Conservation (phyloP, 2,888 invertebrate species). For the Tiliacea aurago region DNA sequence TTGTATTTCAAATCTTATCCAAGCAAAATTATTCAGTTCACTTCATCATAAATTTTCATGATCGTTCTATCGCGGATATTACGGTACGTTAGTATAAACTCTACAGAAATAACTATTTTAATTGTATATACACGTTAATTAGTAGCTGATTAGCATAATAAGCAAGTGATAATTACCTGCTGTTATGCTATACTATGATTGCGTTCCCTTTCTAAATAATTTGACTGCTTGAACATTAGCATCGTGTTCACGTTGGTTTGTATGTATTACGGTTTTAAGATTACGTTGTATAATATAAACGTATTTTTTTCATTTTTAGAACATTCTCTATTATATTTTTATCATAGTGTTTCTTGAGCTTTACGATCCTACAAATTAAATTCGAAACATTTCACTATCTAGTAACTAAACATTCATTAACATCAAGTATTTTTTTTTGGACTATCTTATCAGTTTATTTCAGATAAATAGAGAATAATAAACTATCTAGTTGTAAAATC, state of each 20-base stretch:
- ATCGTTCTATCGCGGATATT: slow-evolving; percentile 30
- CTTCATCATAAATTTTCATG: slow-evolving; percentile 42
- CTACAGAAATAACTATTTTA: slow-evolving; percentile 36
- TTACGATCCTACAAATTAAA: not conserved
- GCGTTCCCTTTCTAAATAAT: slow-evolving; percentile 32
- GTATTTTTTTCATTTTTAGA: not conserved
- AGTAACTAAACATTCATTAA: too few relatives aligned
- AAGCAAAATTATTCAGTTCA: slow-evolving; percentile 39
- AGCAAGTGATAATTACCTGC: slow-evolving; percentile 48
- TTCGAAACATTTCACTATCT: not conserved
- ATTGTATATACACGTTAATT: slow-evolving; percentile 47
- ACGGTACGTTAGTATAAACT: slow-evolving; percentile 12
- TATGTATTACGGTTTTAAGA: slow-evolving; percentile 14
- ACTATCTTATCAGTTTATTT: too few relatives aligned
- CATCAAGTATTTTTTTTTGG: too few relatives aligned
- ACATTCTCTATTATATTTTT: not conserved
- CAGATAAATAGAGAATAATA: too few relatives aligned
- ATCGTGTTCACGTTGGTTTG: slow-evolving; percentile 24
- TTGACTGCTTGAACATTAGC: slow-evolving; percentile 30
- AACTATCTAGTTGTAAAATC: too few relatives aligned
- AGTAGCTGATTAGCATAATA: slow-evolving; percentile 50
- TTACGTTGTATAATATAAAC: slow-evolving; percentile 4
- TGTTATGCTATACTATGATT: slow-evolving; percentile 8
- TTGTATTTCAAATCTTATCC: slow-evolving; percentile 41
- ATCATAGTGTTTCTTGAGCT: not conserved